A percentile compares a stretch with the other conserved stretches of the same genome.
phyloP scores from a whole-genome alignment of 2,888 invertebrate genomes.

The Diaperis boleti region DNA sequence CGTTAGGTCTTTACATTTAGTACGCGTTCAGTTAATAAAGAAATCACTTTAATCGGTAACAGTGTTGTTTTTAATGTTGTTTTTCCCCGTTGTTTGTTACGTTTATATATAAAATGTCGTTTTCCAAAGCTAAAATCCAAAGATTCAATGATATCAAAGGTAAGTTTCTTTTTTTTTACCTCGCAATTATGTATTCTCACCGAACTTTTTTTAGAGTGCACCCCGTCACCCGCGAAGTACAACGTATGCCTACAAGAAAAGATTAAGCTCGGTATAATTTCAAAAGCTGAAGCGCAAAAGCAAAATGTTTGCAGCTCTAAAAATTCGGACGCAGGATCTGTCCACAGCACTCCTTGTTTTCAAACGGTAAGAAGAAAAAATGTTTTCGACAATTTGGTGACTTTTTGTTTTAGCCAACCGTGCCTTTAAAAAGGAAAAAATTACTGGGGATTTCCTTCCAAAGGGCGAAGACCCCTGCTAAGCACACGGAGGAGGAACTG shows the following conservation, averaged over 20 bases:
- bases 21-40: conserved; percentile 15
- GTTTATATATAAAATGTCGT: conserved; percentile 67
- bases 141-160: conserved; percentile 70
- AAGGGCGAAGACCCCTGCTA: conserved; percentile 45
- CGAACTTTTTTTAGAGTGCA: conserved; percentile 64
- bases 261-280: conserved; percentile 63
- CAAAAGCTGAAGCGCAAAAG: conserved; percentile 63
- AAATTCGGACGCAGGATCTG: conserved; percentile 52
- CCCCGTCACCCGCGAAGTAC: conserved; percentile 69
- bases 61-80: conserved; percentile 13
- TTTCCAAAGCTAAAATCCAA: conserved; percentile 70
- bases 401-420: conserved; percentile 59
- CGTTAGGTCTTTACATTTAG: conserved; percentile 10
- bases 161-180: conserved; percentile 54
- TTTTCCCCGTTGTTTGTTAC: conserved; percentile 8
- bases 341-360: conserved; percentile 58
- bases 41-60: not conserved
- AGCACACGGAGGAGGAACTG: conserved; percentile 60
- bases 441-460: conserved; percentile 41
- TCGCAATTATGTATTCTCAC: conserved; percentile 25
- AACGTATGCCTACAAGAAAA: conserved; percentile 66
- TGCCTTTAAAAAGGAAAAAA: conserved; percentile 55
- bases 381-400: no score
- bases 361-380: conserved; percentile 66
- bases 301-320: conserved; percentile 61